Base-by-base conservation (phyloP, 2,113 vertebrate species). In the Urocitellus parryii region DNA sequence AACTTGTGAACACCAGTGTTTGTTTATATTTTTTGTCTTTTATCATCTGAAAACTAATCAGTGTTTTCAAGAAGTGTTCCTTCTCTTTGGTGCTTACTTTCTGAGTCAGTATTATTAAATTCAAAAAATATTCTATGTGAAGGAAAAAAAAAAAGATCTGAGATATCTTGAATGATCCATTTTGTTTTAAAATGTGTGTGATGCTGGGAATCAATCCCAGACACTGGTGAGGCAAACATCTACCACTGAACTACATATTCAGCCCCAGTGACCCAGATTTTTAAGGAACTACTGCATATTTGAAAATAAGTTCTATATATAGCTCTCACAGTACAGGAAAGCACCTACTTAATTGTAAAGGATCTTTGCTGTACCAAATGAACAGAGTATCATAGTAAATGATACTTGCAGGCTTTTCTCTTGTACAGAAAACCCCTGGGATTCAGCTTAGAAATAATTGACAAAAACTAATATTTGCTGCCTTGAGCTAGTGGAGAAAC, bases 1-100 rank as follows among this genome's bases (percentile, higher is more conserved):
- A 92, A 77, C n/a, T 84, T 95, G 32, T 78, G 27, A 90, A 74
- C 5, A 77, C 22, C 14, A 65, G 0, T 90, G 48, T 95, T 0
- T 88, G 48, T 95, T 87, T 92, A 68, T 51, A 90, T 63, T 78
- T 77, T 94, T 90, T 96, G 32, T 82, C 14, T 93, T 95, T 96
- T 42, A 87, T 87, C 10, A 77, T 90, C 72, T 97, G 81, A 93
- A 96, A 94, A 95, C 17, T 77, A 88, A 58, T 14, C 10, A 85
- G 5, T 79, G 3, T 96, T 95, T 91, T 95, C 58, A 96, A 94
- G 80, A 17, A 90, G 4, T 73, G 53, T 77, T 67, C 7, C 27
- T 83, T 76, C 18, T 93, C 18, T 67, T 18, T 90, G 83, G 83
- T 88, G 95, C 48, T 86, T 86, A 14, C 24, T 85, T 93, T 85